Percentiles rank a stretch among this genome's conserved stretches.
Conservation (phyloP, 2,888 invertebrate genomes). For the Mesodorylaimus sp. region DNA sequence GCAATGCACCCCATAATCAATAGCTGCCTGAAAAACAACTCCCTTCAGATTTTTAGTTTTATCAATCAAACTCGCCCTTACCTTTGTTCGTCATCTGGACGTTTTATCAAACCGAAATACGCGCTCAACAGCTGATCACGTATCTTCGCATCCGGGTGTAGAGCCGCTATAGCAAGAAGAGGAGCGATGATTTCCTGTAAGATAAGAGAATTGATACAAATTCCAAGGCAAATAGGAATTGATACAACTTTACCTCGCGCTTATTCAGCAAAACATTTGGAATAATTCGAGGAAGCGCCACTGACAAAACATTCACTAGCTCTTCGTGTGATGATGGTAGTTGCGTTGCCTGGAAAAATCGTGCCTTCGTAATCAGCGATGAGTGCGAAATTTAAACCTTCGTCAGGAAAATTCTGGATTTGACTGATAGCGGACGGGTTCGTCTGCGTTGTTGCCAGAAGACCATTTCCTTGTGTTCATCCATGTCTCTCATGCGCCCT, state of each 20-base stretch:
- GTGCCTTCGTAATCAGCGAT: neutral
- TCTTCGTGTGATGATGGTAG: conserved; percentile 13
- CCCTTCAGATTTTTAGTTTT: neutral
- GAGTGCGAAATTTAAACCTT: neutral
- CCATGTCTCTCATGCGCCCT: too few species aligned
- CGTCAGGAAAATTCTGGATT: neutral
- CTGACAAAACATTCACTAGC: conserved; percentile 39
- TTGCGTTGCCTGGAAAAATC: neutral
- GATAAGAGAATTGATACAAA: conserved; percentile 7
- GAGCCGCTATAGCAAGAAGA: conserved; percentile 43
- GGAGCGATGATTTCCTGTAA: conserved; percentile 46
- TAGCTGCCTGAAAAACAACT: neutral
- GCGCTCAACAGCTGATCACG: conserved; percentile 47
- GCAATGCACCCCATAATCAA: conserved; percentile 34
- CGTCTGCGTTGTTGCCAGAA: too few species aligned
- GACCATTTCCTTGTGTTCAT: too few species aligned
- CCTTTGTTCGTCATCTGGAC: conserved; percentile 48
- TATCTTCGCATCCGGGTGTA: conserved; percentile 42
- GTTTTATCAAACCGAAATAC: conserved; percentile 51
- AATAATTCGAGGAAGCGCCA: conserved; percentile 44
- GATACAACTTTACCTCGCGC: conserved; percentile 37
- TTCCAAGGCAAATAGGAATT: neutral
- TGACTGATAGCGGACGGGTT: too few species aligned
- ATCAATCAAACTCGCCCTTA: conserved; percentile 25
- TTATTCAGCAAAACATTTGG: conserved; percentile 50